These are phyloP conservation scores for Emmelina monodactyla DNA, from an alignment of 2,888 invertebrate genomes.

Conservation along the genomic window DNA sequence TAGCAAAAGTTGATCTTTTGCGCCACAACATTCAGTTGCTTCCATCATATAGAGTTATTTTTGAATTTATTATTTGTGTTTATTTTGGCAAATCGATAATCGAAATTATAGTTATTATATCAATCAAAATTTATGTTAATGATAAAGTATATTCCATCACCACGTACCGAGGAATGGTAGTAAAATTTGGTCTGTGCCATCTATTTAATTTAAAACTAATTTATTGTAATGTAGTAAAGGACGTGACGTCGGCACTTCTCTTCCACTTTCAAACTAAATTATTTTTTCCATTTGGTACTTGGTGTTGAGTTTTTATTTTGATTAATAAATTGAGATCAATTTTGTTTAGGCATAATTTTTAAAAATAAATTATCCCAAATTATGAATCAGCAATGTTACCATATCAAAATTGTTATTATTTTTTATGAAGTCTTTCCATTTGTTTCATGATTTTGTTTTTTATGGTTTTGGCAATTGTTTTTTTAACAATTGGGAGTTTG, in stretches of 20 bases:
- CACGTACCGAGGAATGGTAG: slow-evolving; percentile 44
- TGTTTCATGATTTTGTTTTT: slow-evolving; percentile 9
- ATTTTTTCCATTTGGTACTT: slow-evolving; percentile 50
- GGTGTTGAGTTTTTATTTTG: slow-evolving; percentile 48
- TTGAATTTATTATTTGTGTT: slow-evolving; percentile 38
- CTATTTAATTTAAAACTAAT: slow-evolving; percentile 58
- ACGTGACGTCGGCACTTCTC: slow-evolving; percentile 36
- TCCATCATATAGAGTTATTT: slow-evolving; percentile 51
- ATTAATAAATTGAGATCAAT: slow-evolving; percentile 39
- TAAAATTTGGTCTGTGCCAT: slow-evolving; percentile 61
- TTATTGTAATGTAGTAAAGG: slow-evolving; percentile 36
- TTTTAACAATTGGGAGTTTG: slow-evolving; percentile 22
- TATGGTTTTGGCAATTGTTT: slow-evolving; percentile 10
- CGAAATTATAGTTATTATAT: slow-evolving; percentile 40
- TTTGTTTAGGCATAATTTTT: slow-evolving; percentile 26
- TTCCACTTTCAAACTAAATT: slow-evolving; percentile 40
- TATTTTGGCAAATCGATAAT: slow-evolving; percentile 36
- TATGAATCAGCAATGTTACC: slow-evolving; percentile 41
- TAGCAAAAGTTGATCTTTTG: slow-evolving; percentile 40
- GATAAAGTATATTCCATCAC: slow-evolving; percentile 36
- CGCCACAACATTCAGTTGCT: slow-evolving; percentile 49
- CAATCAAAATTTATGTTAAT: slow-evolving; percentile 38
- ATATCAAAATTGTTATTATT: slow-evolving; percentile 26
- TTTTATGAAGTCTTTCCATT: slow-evolving; percentile 19
- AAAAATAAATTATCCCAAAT: slow-evolving; percentile 30